Base-by-base conservation (phyloP, 2,888 invertebrate genomes). In the Leuctra nigra region DNA sequence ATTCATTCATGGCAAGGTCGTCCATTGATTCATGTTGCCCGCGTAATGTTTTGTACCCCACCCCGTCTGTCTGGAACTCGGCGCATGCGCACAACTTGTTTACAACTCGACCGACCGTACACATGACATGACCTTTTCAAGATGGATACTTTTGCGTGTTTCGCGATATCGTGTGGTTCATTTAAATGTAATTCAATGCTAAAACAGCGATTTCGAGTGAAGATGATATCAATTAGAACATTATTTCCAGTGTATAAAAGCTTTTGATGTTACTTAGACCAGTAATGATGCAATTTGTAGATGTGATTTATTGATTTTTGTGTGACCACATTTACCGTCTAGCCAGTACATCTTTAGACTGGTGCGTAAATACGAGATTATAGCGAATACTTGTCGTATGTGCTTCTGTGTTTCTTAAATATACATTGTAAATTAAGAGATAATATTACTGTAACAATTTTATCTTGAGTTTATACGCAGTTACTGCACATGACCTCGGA, bases 61-160 rank as follows among this genome's bases (percentile, higher is more conserved):
- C 20, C 44, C 44, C 44, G 44, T 16, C 44, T 23, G 44, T 14
- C 44, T 23, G 44, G 22, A 16, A 20, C 29, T 48, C 48, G 16
- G 70, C 73, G 72, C 75, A 69, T 73, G 75, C 75, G 75, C 70
- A 61, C 61, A 68, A 65, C 66, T 76, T 75, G 76, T 76, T 76
- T 76, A 76, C 75, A 74, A 73, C 70, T 68, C 39, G 41, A 59
- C 44, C 36, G 47, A 56, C 56, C 48, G 52, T 53, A 61, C 66
- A 66, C 66, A 67, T 11, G 7, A 29, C 68, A 68, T 68, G 68
- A 68, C 67, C 68, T 68, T 68, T 67, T 68, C 65, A 67, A 66
- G 66, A 68, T 68, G 66, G 65, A 64, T 63, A 63, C 64, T 63
- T 60, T 62, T 63, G 63, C 60, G 61, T 63, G 61, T 63, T 63